A percentile compares a stretch with the other conserved stretches of the same genome.
These are phyloP conservation scores for Forbesichthys papilliferus DNA, from an alignment of 2,113 vertebrate genomes.

Conservation along the genomic window DNA sequence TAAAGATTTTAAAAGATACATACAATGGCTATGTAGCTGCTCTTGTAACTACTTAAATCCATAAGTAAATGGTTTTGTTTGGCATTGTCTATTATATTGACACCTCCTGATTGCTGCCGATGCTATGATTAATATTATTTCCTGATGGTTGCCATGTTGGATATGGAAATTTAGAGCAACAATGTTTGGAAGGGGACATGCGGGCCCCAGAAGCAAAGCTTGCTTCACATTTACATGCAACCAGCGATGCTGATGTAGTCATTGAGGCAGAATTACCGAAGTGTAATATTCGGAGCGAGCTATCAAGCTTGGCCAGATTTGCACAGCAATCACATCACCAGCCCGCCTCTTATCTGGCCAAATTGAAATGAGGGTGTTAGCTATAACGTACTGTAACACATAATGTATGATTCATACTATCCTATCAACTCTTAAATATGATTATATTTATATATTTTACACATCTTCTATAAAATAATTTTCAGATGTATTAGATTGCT, in stretches of 20 bases:
- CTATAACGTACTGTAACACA: constrained; percentile 31
- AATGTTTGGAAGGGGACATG: constrained; percentile 34
- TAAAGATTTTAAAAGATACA: too few relatives aligned
- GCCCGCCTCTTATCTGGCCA: neutral
- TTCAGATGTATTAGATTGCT: neutral
- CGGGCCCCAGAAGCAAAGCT: constrained; percentile 32
- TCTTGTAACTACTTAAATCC: too few relatives aligned
- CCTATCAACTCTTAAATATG: constrained; percentile 2
- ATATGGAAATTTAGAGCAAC: constrained; percentile 32
- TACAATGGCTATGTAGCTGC: too few relatives aligned
- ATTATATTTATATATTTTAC: neutral
- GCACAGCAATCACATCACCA: neutral
- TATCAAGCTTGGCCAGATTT: constrained; percentile 14
- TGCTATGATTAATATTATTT: constrained; percentile 15
- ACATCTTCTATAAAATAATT: constrained; percentile 12
- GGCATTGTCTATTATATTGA: too few relatives aligned
- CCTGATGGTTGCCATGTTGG: constrained; percentile 28
- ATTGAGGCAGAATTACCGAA: constrained; percentile 24
- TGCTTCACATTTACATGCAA: constrained; percentile 20
- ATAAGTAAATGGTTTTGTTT: too few relatives aligned
- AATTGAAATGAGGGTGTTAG: neutral
- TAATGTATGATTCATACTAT: constrained; percentile 5
- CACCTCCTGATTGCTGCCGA: neutral
- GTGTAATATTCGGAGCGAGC: neutral
- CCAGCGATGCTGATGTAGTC: constrained; percentile 26